Percentiles rank a stretch among this genome's conserved stretches.
These are phyloP conservation scores for Sycophila texana DNA, from an alignment of 2,888 invertebrate species.

Conservation along the genomic window DNA sequence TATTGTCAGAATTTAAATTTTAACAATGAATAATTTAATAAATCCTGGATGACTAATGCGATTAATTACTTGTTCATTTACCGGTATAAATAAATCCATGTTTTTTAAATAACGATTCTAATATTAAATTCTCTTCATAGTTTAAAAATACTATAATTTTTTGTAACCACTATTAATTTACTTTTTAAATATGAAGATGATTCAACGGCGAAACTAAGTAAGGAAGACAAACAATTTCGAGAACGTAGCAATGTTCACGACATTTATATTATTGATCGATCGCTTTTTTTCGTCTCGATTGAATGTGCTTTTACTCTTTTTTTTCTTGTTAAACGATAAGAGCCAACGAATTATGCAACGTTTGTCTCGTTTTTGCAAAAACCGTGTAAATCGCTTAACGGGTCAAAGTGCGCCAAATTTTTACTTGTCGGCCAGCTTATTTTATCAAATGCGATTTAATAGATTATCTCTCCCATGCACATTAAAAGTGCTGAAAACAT, in stretches of 20 bases:
- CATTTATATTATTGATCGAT: conserved; percentile 13
- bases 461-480: too few relatives aligned
- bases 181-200: not conserved
- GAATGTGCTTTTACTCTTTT: not conserved
- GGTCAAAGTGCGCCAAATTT: conserved; percentile 47
- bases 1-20: too few relatives aligned
- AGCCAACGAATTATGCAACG: conserved; percentile 44
- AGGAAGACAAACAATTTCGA: not conserved
- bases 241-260: not conserved
- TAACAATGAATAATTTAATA: too few relatives aligned
- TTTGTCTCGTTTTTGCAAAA: conserved; percentile 40
- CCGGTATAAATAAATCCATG: too few relatives aligned
- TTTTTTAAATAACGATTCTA: too few relatives aligned
- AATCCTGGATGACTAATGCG: too few relatives aligned
- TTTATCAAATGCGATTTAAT: not conserved
- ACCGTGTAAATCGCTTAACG: conserved; percentile 34
- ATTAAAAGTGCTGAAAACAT: not conserved
- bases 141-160: too few relatives aligned
- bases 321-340: conserved; percentile 31
- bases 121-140: too few relatives aligned
- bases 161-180: too few relatives aligned
- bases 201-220: not conserved
- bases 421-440: conserved; percentile 18
- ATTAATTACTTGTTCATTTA: too few relatives aligned
- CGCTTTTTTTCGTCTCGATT: conserved; percentile 10